Conservation (phyloP, 2,888 invertebrate genomes). For the Tachina grossa region DNA sequence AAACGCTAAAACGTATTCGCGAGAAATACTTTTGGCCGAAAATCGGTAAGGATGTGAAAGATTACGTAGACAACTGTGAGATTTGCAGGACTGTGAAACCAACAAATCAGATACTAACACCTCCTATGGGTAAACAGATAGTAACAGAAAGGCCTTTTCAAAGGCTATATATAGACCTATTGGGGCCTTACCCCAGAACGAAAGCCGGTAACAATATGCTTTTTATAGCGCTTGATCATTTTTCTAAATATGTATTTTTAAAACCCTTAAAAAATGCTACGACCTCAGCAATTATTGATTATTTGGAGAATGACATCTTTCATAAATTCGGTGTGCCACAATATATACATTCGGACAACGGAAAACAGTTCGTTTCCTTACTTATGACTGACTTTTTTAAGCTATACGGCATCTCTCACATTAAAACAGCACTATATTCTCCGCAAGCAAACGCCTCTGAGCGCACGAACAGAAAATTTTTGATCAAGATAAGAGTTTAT, state of each 20-base stretch:
- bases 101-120: background rate
- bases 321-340: background rate
- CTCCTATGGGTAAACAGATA: background rate
- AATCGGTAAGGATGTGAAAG: background rate
- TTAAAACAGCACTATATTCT: background rate
- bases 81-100: background rate
- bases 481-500: background rate
- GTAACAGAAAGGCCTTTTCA: background rate
- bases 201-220: background rate
- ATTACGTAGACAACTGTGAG: background rate
- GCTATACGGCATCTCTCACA: background rate
- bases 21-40: background rate
- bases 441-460: background rate
- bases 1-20: background rate
- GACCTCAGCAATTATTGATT: background rate
- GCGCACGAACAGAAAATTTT: background rate
- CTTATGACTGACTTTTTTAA: background rate
- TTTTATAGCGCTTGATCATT: background rate
- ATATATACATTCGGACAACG: background rate
- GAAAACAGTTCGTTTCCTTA: background rate
- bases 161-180: background rate
- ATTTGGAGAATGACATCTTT: background rate
- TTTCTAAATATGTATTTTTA: background rate
- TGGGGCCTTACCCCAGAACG: background rate
- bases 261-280: conserved; percentile 2